Evolutionary conservation across 2,888 invertebrate species (phyloP).

Genomic region (Chironomus tentans): DNA sequence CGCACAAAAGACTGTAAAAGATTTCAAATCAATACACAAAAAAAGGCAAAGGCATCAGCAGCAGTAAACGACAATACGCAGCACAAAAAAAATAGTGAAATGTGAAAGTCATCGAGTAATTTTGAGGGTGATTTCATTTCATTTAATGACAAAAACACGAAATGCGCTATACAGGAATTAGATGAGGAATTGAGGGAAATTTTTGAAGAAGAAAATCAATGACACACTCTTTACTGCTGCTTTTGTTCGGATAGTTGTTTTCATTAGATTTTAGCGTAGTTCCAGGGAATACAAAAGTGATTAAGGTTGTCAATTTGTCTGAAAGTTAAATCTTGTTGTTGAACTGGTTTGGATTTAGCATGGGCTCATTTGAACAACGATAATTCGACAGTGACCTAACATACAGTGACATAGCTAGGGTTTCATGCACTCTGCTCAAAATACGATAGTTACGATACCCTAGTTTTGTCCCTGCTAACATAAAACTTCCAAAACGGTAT

Average conservation of each 20-base stretch:
- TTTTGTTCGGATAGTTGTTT: too few relatives aligned
- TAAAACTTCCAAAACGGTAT: too few relatives aligned
- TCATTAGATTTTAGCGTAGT: background rate
- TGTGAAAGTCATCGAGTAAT: constrained; percentile 19
- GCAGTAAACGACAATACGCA: background rate
- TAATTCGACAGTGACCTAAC: too few relatives aligned
- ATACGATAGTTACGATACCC: too few relatives aligned
- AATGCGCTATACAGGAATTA: background rate
- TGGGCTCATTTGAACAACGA: too few relatives aligned
- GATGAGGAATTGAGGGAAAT: background rate
- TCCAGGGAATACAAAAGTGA: background rate
- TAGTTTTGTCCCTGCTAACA: too few relatives aligned
- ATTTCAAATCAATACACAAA: background rate
- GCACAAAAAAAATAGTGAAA: background rate
- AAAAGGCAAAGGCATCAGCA: background rate
- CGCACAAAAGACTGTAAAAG: too few relatives aligned
- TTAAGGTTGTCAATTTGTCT: too few relatives aligned
- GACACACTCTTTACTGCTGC: background rate
- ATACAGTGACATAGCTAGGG: too few relatives aligned
- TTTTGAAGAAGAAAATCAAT: background rate
- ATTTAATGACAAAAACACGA: constrained; percentile 7
- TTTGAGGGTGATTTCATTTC: constrained; percentile 5
- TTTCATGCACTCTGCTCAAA: too few relatives aligned
- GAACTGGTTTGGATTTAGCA: too few relatives aligned
- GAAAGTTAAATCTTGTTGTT: too few relatives aligned